Evolutionary conservation across 2,113 vertebrate genomes (phyloP).

Genomic region (Paralichthys olivaceus): DNA sequence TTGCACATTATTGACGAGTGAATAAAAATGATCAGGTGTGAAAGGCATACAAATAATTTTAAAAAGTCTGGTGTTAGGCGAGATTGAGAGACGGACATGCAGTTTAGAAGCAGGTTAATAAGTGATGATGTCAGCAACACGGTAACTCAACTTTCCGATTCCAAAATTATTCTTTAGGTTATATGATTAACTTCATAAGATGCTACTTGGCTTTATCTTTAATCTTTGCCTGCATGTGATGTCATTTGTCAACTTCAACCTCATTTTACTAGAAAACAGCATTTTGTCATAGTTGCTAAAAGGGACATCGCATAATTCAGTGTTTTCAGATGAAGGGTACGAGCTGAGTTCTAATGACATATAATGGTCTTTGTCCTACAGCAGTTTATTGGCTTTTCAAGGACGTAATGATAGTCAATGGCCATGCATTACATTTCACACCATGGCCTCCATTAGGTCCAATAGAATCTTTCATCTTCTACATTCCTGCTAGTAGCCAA

Average conservation of each 20-base stretch:
- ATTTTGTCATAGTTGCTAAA: slow-evolving; percentile 13
- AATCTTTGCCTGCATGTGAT: neutral
- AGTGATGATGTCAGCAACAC: too few species aligned
- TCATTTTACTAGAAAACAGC: neutral
- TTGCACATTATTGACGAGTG: too few species aligned
- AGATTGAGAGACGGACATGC: too few species aligned
- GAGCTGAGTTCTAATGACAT: slow-evolving; percentile 68
- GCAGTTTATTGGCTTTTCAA: slow-evolving; percentile 81
- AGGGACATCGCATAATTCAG: slow-evolving; percentile 37
- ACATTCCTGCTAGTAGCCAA: slow-evolving; percentile 56
- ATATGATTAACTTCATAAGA: neutral
- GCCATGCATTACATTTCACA: slow-evolving; percentile 75
- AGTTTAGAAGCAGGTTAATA: too few species aligned
- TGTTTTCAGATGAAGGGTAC: slow-evolving; percentile 61
- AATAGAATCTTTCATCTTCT: slow-evolving; percentile 75
- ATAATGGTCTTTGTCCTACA: slow-evolving; percentile 71
- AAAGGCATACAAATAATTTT: too few species aligned
- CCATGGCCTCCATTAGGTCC: slow-evolving; percentile 66
- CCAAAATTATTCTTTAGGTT: too few species aligned
- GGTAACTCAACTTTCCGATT: too few species aligned
- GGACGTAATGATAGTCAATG: slow-evolving; percentile 80
- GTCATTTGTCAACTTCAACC: slow-evolving; percentile 17
- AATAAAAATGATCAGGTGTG: too few species aligned
- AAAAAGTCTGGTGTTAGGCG: too few species aligned
- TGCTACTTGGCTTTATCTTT: neutral